Evolutionary conservation across 2,888 invertebrate genomes (phyloP).

Genomic region (Salpingus planirostris): DNA sequence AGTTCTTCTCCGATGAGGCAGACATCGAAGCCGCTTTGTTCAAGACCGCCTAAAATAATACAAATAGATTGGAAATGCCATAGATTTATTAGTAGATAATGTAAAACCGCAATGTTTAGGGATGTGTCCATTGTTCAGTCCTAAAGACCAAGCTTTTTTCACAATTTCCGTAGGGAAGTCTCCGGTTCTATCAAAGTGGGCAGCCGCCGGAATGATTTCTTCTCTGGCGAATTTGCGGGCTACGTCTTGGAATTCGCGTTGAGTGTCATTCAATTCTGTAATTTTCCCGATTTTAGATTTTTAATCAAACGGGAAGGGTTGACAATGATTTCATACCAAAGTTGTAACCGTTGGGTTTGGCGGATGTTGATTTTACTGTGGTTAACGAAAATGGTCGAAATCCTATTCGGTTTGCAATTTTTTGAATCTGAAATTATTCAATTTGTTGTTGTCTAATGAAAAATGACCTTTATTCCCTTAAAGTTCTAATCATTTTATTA

Average conservation of each 20-base stretch:
- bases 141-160: constrained; percentile 86
- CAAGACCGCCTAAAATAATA: constrained; percentile 59
- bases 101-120: constrained; percentile 71
- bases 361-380: too few species aligned
- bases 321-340: not conserved
- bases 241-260: constrained; percentile 68
- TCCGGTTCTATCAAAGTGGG: constrained; percentile 80
- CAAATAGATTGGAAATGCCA: too few species aligned
- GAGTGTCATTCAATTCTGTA: constrained; percentile 57
- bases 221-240: constrained; percentile 86
- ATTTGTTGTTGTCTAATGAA: too few species aligned
- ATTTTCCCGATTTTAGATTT: too few species aligned
- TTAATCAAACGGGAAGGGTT: too few species aligned
- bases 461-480: too few species aligned
- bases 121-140: constrained; percentile 79
- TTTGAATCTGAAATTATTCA: too few species aligned
- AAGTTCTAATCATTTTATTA: too few species aligned
- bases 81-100: too few species aligned
- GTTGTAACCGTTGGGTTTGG: constrained; percentile 1
- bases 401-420: too few species aligned
- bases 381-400: too few species aligned
- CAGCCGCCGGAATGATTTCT: constrained; percentile 85
- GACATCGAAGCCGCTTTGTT: constrained; percentile 63
- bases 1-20: constrained; percentile 84
- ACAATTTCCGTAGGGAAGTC: constrained; percentile 92